A percentile compares a stretch with the other conserved stretches of the same genome.
phyloP scores from a whole-genome alignment of 2,113 vertebrate species.

The Pituophis catenifer region DNA sequence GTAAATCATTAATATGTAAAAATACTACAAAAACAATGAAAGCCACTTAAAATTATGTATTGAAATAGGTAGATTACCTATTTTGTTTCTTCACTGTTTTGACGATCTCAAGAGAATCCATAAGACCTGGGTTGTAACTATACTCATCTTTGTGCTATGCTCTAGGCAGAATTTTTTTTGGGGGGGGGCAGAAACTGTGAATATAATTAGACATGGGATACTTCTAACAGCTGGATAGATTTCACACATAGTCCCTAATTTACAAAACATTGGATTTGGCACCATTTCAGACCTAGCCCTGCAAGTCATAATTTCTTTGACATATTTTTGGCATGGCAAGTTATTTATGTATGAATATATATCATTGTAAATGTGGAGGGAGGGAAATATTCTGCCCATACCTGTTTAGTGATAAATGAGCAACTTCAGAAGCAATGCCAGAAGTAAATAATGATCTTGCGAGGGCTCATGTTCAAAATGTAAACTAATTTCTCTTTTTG shows the following conservation, averaged over 20 bases:
- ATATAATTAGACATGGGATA: constrained; percentile 75
- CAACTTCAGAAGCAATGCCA: constrained; percentile 50
- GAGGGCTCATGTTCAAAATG: constrained; percentile 14
- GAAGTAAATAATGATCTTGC: constrained; percentile 27
- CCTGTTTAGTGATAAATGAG: constrained; percentile 55
- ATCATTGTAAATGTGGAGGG: constrained; percentile 56
- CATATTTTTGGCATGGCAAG: constrained; percentile 59
- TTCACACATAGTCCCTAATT: constrained; percentile 77
- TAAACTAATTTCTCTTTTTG: constrained; percentile 42
- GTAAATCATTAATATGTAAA: constrained; percentile 59
- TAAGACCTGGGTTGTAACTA: constrained; percentile 51
- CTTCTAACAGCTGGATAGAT: constrained; percentile 81
- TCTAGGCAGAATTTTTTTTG: constrained; percentile 58
- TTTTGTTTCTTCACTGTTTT: constrained; percentile 60
- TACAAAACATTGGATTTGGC: constrained; percentile 71
- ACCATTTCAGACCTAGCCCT: constrained; percentile 66
- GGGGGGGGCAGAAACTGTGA: constrained; percentile 43
- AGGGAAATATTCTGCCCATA: constrained; percentile 50
- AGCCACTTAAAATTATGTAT: constrained; percentile 53
- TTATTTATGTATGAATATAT: constrained; percentile 66
- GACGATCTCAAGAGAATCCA: constrained; percentile 54
- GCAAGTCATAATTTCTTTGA: constrained; percentile 72
- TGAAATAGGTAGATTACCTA: constrained; percentile 58
- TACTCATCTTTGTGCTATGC: constrained; percentile 21
- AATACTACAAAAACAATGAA: constrained; percentile 57